phyloP scores from a whole-genome alignment of 2,888 invertebrate genomes.

The Steinernema hermaphroditum region DNA sequence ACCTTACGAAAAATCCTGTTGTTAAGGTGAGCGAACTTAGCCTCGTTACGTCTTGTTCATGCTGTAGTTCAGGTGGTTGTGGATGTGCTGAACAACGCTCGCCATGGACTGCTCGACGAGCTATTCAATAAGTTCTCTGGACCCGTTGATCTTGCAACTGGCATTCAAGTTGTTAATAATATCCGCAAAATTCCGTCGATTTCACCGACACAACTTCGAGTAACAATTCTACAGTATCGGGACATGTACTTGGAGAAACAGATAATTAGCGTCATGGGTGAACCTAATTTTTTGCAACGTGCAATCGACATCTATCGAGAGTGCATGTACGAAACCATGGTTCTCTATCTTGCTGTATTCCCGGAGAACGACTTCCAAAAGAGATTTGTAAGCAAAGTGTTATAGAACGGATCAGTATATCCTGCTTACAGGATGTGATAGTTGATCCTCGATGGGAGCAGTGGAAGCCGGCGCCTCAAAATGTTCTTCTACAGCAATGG shows the following conservation, averaged over 20 bases:
- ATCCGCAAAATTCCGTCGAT: conserved; percentile 65
- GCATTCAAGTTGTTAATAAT: conserved; percentile 64
- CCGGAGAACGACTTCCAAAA: conserved; percentile 58
- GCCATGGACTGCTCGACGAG: conserved; percentile 60
- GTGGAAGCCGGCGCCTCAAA: conserved; percentile 62
- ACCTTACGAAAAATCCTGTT: conserved; percentile 46
- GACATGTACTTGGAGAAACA: conserved; percentile 64
- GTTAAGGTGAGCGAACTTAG: conserved; percentile 34
- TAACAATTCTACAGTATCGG: conserved; percentile 63
- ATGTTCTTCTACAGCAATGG: conserved; percentile 61
- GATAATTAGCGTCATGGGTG: conserved; percentile 56
- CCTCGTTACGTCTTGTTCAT: conserved; percentile 23
- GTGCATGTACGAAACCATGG: conserved; percentile 66
- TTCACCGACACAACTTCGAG: conserved; percentile 61
- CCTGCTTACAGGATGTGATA: conserved; percentile 34
- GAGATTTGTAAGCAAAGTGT: conserved; percentile 49
- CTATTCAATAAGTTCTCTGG: conserved; percentile 65
- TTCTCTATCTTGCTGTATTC: conserved; percentile 64
- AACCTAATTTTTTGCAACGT: conserved; percentile 56
- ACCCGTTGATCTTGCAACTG: conserved; percentile 60
- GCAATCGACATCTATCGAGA: conserved; percentile 62
- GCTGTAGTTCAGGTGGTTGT: conserved; percentile 50
- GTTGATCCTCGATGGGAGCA: conserved; percentile 64
- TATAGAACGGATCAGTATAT: conserved; percentile 16
- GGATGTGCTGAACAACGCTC: conserved; percentile 60